Percentiles rank a stretch among this genome's conserved stretches.
phyloP scores from a whole-genome alignment of 2,113 vertebrate species.

The Oreocharis arfaki region DNA sequence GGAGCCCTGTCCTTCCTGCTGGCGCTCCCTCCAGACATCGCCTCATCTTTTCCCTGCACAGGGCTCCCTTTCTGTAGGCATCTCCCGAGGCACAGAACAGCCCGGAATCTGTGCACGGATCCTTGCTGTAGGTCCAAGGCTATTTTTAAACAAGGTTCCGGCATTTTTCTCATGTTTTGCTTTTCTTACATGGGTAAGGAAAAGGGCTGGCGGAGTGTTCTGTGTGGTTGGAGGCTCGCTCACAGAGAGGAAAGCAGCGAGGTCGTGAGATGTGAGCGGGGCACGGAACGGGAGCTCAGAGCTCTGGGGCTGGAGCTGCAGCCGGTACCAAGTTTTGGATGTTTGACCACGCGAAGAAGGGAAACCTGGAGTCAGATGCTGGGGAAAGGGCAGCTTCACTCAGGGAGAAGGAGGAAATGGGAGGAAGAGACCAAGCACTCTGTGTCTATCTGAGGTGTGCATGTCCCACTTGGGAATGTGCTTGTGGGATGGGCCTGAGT shows the following conservation, averaged over 20 bases:
- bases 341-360: background rate
- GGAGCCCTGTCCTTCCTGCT: background rate
- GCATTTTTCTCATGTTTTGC: background rate
- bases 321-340: background rate
- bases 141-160: background rate
- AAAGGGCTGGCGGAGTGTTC: background rate
- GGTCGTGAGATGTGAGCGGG: accelerated
- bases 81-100: background rate
- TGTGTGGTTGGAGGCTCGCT: background rate
- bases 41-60: background rate
- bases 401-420: background rate
- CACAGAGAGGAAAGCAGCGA: background rate
- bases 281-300: background rate
- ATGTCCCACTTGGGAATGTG: background rate
- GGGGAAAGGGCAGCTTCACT: background rate
- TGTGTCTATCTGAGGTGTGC: background rate
- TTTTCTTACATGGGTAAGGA: background rate
- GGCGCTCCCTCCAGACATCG: background rate
- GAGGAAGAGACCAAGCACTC: background rate
- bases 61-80: background rate
- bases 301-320: background rate
- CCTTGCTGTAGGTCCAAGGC: background rate
- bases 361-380: background rate
- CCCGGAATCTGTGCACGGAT: background rate
- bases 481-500: background rate